Base-by-base conservation (phyloP, 2,113 vertebrate genomes). In the Gadus macrocephalus region DNA sequence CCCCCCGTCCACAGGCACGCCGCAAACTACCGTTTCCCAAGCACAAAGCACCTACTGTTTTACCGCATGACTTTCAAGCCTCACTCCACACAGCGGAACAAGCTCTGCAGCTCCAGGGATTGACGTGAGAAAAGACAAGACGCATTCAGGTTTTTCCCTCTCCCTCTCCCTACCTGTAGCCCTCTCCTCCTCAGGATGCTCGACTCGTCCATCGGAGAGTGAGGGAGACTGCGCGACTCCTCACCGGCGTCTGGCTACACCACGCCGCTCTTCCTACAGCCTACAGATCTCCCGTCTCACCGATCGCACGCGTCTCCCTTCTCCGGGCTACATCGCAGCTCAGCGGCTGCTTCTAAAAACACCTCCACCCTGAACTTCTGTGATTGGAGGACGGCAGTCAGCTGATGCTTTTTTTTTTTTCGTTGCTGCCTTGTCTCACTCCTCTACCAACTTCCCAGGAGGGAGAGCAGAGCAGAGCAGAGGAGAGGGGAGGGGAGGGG, bases 131-230 rank as follows among this genome's bases (percentile, higher is more conserved):
- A 49, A 9, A 49, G 42, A 49, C 9, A 49, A 49, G 42, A 49
- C 12, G 42, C 42, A 12, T 49, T 49, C 12, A 12, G 8, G 8
- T 14, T 49, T 9, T 49, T 14, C 42, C 1, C 12, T 5, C 1
- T 69, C 53, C 62, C n/a, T 68, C 73, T 31, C 80, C 93, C 88
- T 94, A 98, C 96, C 96, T 97, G 95, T 91, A 97, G 92, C 89
- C 95, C 95, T 74, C 95, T 91, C 68, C 95, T 90, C 80, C 96
- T 93, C 85, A 98, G 92, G 88, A 96, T 95, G 90, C 95, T 95
- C 75, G 94, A 93, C 92, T 96, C 94, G 72, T 98, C 96, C 95
- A 98, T 97, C 79, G 83, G 42, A 49, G 42, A 9, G 42, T 12
- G 89, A 79, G 79, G 69, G 78, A 87, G 83, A 69, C 75, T 80